Conservation (phyloP, 2,113 vertebrate genomes). For the Phalacrocorax brasilianus region DNA sequence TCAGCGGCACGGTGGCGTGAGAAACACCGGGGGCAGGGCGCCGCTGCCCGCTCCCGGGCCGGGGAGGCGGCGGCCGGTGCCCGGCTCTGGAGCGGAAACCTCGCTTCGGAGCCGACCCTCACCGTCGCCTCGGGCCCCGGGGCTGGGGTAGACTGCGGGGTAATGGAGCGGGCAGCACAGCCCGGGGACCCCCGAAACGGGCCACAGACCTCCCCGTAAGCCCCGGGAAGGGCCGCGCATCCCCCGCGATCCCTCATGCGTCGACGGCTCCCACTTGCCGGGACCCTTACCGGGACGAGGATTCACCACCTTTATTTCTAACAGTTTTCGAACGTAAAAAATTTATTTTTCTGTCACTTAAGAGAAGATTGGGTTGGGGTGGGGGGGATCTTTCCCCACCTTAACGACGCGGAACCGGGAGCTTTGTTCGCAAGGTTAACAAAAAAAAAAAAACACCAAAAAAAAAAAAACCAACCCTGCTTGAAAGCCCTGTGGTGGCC, state of each 20-base stretch:
- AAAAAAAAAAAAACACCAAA: not conserved
- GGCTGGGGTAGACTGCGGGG: not conserved
- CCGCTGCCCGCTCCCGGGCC: not conserved
- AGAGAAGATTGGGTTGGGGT: not conserved
- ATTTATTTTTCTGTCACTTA: not conserved
- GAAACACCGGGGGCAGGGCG: not conserved
- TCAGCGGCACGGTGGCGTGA: not conserved
- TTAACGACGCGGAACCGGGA: not conserved
- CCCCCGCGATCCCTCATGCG: not conserved
- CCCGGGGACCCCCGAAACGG: not conserved
- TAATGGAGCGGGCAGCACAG: not conserved
- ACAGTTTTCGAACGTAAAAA: not conserved
- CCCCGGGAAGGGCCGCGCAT: not conserved
- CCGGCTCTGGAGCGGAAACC: not conserved
- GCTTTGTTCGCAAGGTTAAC: constrained; percentile 31
- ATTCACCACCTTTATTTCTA: not conserved
- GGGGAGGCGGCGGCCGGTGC: not conserved
- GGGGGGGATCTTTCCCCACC: not conserved
- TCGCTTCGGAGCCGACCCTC: fast-evolving
- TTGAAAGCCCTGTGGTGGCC: constrained; percentile 39
- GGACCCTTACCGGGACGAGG: not conserved
- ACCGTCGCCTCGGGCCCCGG: not conserved
- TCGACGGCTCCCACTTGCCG: fast-evolving
- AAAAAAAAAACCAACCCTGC: not conserved
- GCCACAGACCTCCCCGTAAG: not conserved